These are phyloP conservation scores for Ictidomys tridecemlineatus DNA, from an alignment of 2,113 vertebrate genomes.

Conservation along the genomic window DNA sequence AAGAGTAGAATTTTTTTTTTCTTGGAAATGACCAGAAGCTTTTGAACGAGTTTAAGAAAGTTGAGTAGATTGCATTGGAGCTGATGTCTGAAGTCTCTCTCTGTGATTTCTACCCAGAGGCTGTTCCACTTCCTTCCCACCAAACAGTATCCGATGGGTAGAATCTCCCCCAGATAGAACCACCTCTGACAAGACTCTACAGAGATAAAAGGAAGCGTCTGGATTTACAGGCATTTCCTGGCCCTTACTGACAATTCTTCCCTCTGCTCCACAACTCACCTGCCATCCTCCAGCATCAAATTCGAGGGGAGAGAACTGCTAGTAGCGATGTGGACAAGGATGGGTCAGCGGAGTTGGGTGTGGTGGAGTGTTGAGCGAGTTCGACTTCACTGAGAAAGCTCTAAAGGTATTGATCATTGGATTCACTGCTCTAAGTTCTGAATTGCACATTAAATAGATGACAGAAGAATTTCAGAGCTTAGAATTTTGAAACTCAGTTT, in stretches of 20 bases:
- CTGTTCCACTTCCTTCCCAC: background rate
- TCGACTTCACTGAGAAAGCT: background rate
- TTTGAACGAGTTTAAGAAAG: background rate
- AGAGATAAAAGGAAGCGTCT: background rate
- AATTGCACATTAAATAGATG: background rate
- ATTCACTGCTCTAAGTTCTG: background rate
- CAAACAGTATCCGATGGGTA: background rate
- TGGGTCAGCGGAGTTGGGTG: too few relatives aligned
- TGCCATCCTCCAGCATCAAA: background rate
- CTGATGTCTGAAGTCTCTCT: background rate
- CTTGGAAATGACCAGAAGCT: background rate
- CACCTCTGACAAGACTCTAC: background rate
- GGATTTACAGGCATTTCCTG: background rate
- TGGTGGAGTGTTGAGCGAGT: background rate
- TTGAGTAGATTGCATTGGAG: background rate
- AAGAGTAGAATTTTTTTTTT: background rate
- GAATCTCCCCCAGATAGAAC: background rate
- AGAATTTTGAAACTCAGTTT: background rate
- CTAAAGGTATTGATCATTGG: background rate
- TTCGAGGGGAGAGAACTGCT: background rate
- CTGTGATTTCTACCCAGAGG: fast-evolving
- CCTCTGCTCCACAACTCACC: background rate
- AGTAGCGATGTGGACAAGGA: background rate
- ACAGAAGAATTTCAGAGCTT: background rate
- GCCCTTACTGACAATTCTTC: background rate